Percentiles rank a stretch among this genome's conserved stretches.
Conservation (phyloP, 1,140 invertebrate species). For the Liolophura sinensis region DNA sequence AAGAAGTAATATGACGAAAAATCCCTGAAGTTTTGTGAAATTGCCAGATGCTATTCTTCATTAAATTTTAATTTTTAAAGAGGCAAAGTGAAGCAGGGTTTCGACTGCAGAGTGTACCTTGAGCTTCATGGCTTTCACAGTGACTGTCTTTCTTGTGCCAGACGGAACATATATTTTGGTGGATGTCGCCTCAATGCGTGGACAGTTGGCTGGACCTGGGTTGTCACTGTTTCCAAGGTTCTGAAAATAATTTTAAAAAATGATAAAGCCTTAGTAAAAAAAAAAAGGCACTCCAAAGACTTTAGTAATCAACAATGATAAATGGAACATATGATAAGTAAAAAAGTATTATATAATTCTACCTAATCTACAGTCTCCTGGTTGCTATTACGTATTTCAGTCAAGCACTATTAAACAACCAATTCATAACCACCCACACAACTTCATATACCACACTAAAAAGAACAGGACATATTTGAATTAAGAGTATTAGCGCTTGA, state of each 20-base stretch:
- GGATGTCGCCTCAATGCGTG: slow-evolving; percentile 18
- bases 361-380: too few species aligned
- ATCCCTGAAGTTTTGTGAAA: background rate
- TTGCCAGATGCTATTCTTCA: background rate
- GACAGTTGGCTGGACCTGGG: slow-evolving; percentile 35
- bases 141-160: slow-evolving; percentile 26
- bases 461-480: too few species aligned
- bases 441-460: too few species aligned
- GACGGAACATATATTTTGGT: slow-evolving; percentile 37
- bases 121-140: slow-evolving; percentile 7
- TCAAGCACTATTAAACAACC: too few species aligned
- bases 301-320: too few species aligned
- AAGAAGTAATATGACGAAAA: background rate
- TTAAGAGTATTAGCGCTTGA: too few species aligned
- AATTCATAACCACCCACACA: too few species aligned
- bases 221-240: slow-evolving; percentile 5
- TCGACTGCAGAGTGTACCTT: background rate
- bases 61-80: background rate
- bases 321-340: too few species aligned
- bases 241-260: background rate
- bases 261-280: background rate
- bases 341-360: too few species aligned
- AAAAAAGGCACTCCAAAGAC: too few species aligned
- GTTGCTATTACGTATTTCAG: too few species aligned
- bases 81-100: background rate